Evolutionary conservation across 2,113 vertebrate species (phyloP).

Genomic region (Hydrolagus affinis): DNA sequence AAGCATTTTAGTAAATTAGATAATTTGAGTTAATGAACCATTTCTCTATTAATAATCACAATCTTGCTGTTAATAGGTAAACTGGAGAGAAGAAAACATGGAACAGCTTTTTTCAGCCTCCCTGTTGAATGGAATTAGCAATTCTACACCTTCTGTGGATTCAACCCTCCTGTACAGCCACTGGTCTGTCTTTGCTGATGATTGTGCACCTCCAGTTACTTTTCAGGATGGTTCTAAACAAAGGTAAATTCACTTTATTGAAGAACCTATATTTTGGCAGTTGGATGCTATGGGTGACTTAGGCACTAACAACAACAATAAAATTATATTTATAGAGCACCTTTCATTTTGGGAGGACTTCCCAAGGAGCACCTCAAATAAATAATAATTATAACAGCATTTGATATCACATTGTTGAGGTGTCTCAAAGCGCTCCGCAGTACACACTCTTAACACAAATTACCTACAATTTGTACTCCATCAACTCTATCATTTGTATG

Average conservation of each 20-base stretch:
- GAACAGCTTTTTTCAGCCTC: slow-evolving; percentile 44
- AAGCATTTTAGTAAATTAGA: background rate
- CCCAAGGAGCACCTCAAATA: too few species aligned
- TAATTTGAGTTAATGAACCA: background rate
- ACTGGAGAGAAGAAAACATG: slow-evolving; percentile 39
- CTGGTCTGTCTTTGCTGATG: slow-evolving; percentile 38
- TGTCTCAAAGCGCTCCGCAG: too few species aligned
- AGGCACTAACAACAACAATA: too few species aligned
- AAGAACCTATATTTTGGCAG: background rate
- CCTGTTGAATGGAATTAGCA: slow-evolving; percentile 33
- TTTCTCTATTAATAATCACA: background rate
- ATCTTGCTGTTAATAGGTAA: background rate
- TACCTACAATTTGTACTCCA: too few species aligned
- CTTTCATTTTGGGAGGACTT: too few species aligned
- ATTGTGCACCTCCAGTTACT: background rate
- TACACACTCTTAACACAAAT: too few species aligned
- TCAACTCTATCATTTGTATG: too few species aligned
- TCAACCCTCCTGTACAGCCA: slow-evolving; percentile 34
- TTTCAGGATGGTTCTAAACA: slow-evolving; percentile 39
- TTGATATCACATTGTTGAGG: too few species aligned
- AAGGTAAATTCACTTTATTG: slow-evolving; percentile 37
- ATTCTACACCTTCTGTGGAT: background rate
- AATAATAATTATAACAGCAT: too few species aligned
- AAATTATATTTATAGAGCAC: too few species aligned
- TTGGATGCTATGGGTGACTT: too few species aligned